Base-by-base conservation (phyloP, 2,113 vertebrate species). In the Triplophysa tibetana region DNA sequence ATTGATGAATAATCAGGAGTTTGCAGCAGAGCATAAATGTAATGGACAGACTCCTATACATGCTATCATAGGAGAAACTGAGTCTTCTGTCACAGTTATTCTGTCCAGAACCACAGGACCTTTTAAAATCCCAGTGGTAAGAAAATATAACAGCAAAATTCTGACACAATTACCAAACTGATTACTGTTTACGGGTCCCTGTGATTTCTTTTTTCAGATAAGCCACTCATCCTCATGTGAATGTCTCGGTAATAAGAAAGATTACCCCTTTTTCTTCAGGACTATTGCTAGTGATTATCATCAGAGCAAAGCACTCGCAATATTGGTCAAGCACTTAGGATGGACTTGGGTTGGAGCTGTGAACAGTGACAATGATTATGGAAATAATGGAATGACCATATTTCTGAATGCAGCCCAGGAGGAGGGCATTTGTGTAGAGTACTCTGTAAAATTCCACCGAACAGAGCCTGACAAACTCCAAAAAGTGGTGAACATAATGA, bases 281-380 rank as follows among this genome's bases (percentile, higher is more conserved):
- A 93, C 91, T 4, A 92, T 92, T 65, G 87, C 90, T 13, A 93
- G 91, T 23, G 92, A 93, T 63, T 87, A 87, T 29, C 83, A 92
- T 72, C 89, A 92, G 61, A 87, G 90, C 65, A 85, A 70, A 77
- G 89, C 87, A 8, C 83, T 92, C 0, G 89, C 85, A 14, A 23
- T 70, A 4, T 19, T n/a, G 75, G 88, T 91, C 21, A 91, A 92
- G 29, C 86, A 89, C 80, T 92, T 92, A 64, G 88, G 91, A 74
- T 92, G 91, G 91, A 83, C 43, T 92, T 8, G 92, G 92, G 17
- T 91, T 90, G 61, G 91, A 92, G 80, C 89, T 84, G 41, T 93
- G 91, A 91, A 93, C 92, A 67, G 88, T 11, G 88, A 91, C 81
- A 92, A 86, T 58, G 91, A 92, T 61, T 93, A 93, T 3, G 92